These are phyloP conservation scores for Branchinecta lindahli DNA, from an alignment of 1,140 invertebrate species.

Conservation along the genomic window DNA sequence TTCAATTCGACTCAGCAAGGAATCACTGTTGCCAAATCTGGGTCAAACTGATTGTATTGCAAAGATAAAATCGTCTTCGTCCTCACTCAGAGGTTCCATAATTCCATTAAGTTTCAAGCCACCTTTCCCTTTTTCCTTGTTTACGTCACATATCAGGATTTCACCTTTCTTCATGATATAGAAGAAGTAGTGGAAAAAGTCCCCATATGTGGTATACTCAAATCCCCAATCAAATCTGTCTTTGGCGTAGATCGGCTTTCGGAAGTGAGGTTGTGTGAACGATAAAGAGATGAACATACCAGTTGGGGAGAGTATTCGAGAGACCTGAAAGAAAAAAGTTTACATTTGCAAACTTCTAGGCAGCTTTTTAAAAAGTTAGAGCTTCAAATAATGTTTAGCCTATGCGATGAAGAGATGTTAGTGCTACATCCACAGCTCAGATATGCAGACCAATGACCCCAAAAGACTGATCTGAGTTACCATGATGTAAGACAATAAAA, in stretches of 20 bases:
- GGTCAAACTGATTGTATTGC: background rate
- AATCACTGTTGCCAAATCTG: no score
- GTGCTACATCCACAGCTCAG: no score
- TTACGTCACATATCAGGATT: slow-evolving; percentile 1
- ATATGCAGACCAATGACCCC: no score
- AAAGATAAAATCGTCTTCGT: slow-evolving; percentile 7
- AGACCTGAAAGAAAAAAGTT: slow-evolving; percentile 24
- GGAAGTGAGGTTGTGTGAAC: slow-evolving; percentile 38
- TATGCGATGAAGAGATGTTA: no score
- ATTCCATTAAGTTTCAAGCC: background rate
- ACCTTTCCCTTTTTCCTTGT: background rate
- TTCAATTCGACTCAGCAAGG: no score
- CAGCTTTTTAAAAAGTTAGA: no score
- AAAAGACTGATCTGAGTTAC: no score
- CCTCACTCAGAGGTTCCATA: slow-evolving; percentile 3
- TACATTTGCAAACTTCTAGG: background rate
- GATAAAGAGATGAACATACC: slow-evolving; percentile 38
- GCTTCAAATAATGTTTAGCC: no score
- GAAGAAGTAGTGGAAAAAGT: slow-evolving; percentile 36
- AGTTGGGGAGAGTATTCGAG: slow-evolving; percentile 28
- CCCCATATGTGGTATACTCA: slow-evolving; percentile 30
- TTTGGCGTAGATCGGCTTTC: slow-evolving; percentile 30
- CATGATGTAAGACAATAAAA: no score
- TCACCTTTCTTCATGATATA: slow-evolving; percentile 28
- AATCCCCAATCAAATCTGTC: slow-evolving; percentile 29